Base-by-base conservation (phyloP, 2,113 vertebrate species). In the Callipepla squamata region DNA sequence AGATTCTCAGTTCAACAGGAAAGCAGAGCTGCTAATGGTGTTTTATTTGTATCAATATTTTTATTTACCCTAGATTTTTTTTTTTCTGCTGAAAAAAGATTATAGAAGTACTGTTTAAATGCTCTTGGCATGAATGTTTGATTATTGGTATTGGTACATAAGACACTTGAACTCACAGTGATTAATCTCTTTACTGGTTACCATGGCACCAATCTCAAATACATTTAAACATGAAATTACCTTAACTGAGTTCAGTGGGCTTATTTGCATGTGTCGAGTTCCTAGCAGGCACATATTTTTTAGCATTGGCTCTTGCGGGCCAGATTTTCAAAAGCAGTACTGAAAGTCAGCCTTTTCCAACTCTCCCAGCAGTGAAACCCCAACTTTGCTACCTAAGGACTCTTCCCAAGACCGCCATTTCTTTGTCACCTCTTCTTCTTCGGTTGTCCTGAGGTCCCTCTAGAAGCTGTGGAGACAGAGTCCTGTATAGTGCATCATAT, bases 1-100 rank as follows among this genome's bases (percentile, higher is more conserved):
- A 92, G 20, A 73, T 89, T 94, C 89, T 95, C 85, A 76, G 76
- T 94, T 94, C 51, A 78, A 42, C 74, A 79, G 78, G 59, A 95
- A 96, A 96, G 65, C 50, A 95, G 34, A 85, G 14, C 16, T 74
- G 62, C 53, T 76, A 76, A 65, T 4, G 13, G 2, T 82, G 6
- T 38, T 26, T 66, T 85, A 21, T 79, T 91, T 80, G 77, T 68
- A 34, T 38, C 25, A 76, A 13, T 18, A 23, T 62, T 15, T 76
- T 66, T 66, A 67, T 30, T 86, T 44, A 25, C 6, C 11, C 63
- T 68, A 51, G 75, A 53, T 7, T 47, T 89, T 63, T 62, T 51
- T 78, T 78, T 80, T 85, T 59, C 22, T 78, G 30, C 16, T 47
- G 22, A 81, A 79, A 58, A 55, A 82, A 76, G 8, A 38, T 9